Base-by-base conservation (phyloP, 2,797 vertebrate genomes). In the Danio albolineatus region DNA sequence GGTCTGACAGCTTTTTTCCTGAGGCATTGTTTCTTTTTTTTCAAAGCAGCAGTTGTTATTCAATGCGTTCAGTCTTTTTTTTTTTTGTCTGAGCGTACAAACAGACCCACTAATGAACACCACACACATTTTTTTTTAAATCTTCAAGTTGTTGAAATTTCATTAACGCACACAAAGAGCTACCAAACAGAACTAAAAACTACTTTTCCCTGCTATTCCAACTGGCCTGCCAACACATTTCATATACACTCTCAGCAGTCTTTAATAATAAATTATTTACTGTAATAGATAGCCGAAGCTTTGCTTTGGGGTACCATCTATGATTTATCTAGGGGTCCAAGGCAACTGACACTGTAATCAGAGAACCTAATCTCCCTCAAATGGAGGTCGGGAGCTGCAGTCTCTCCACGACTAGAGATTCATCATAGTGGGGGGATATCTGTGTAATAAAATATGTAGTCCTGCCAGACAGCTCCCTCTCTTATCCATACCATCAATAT, bases 251-350 rank as follows among this genome's bases (percentile, higher is more conserved):
- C 85, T 70, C 67, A 81, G 62, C 71, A 71, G 73, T 85, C 61
- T 79, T 87, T 61, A 89, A 89, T 87, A 75, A 85, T 92, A 89
- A 92, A 94, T 94, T 89, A 93, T 93, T 94, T 92, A 94, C 88
- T 87, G 89, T 85, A 90, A 90, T 90, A 90, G 91, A 92, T 87
- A 92, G 89, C 73, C 36, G 72, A 76, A 83, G 84, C 85, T 91
- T 92, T 91, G 86, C 89, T 91, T 86, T 87, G 85, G 89, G 78
- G 88, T 89, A 74, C 83, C 85, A 83, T 85, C 66, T 86, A 87
- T 94, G 94, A 95, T 94, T 94, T 93, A 95, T 94, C 91, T 89
- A 66, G 81, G 87, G 86, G 89, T 90, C 91, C 90, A 90, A 90
- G 84, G 89, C 88, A 88, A 90, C 91, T 92, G 92, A 93, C 92